Percentiles rank a stretch among this genome's conserved stretches.
phyloP scores from a whole-genome alignment of 92 coral and sea anemone genomes.

The Zoanthus solanderi region DNA sequence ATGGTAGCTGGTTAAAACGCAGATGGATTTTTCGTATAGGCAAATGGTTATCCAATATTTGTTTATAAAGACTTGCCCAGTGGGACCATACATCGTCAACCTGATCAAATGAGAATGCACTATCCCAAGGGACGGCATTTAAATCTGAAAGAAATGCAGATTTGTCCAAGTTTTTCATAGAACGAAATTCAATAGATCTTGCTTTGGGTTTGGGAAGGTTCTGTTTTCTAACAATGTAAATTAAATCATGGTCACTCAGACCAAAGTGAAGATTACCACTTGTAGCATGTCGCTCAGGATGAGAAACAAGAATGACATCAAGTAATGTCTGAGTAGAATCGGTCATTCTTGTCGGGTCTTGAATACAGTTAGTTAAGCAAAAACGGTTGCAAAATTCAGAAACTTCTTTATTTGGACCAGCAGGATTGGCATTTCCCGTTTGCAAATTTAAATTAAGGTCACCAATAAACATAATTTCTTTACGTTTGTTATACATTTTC shows the following conservation, averaged over 20 bases:
- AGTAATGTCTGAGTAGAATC: constrained; percentile 53
- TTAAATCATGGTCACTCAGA: background rate
- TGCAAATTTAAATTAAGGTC: too few species aligned
- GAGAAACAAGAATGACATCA: constrained; percentile 73
- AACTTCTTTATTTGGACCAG: constrained; percentile 68
- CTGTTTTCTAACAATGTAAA: constrained; percentile 54
- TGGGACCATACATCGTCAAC: too few species aligned
- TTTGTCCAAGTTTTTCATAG: too few species aligned
- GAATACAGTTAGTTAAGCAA: constrained; percentile 19
- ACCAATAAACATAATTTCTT: too few species aligned
- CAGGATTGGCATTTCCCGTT: constrained; percentile 33
- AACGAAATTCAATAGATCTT: background rate
- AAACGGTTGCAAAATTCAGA: constrained; percentile 57
- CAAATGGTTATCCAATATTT: too few species aligned
- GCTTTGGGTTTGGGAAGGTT: constrained; percentile 38
- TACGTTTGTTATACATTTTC: constrained; percentile 63
- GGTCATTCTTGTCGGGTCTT: constrained; percentile 74
- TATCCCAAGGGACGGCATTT: too few species aligned
- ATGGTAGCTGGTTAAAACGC: too few species aligned
- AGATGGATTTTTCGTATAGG: too few species aligned
- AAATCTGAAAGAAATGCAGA: too few species aligned
- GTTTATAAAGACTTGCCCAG: too few species aligned
- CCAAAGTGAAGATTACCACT: constrained; percentile 50
- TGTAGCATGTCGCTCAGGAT: constrained; percentile 50
- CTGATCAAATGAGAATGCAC: too few species aligned